Evolutionary conservation across 1,140 invertebrate genomes (phyloP), one percentile per base, ranked within the genome.

Genomic region (Cydia splendana): DNA sequence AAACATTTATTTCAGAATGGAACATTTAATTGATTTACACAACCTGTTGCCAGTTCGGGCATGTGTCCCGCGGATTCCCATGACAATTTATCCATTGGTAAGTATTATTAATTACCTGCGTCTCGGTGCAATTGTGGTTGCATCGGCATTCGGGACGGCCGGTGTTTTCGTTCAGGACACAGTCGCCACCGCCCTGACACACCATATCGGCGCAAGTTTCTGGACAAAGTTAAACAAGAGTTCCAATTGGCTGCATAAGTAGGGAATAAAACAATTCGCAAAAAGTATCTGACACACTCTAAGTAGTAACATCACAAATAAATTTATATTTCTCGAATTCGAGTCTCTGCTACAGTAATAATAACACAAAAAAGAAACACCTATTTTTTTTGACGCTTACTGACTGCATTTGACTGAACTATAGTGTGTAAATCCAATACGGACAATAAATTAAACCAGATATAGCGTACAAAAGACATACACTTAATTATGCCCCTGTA

Each of bases 81-180:
- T 71, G 30, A 34, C 69, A 34, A 75, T 67, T 38, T 34, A 42
- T 71, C 34, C 34, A 71, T 71, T 38, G 34, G 67, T 4, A 71
- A 38, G 24, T 18, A 71, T 18, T 38, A 71, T 38, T 18, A 71
- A 71, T 38, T 84, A 92, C 91, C 87, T 88, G 84, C 18, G 84
- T 76, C 30, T 88, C 85, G 51, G 89, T 91, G 77, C 91, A 93
- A 80, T 93, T 93, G 80, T 92, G 91, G 77, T 90, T 91, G 78
- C 91, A 93, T 7, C 81, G 85, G 77, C 91, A 93, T 15, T 82
- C 79, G n/a, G 91, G 91, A 0, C 87, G 86, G 6, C 90, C 91
- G 30, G 82, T 88, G 53, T 86, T 87, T 6, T 78, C 65, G 65
- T 89, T 87, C 45, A 93, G 81, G 57, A 84, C 75, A 76, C 91